Percentiles rank a stretch among this genome's conserved stretches.
Evolutionary conservation across 2,888 invertebrate genomes (phyloP).

Genomic region (Pseudococcus viburni): DNA sequence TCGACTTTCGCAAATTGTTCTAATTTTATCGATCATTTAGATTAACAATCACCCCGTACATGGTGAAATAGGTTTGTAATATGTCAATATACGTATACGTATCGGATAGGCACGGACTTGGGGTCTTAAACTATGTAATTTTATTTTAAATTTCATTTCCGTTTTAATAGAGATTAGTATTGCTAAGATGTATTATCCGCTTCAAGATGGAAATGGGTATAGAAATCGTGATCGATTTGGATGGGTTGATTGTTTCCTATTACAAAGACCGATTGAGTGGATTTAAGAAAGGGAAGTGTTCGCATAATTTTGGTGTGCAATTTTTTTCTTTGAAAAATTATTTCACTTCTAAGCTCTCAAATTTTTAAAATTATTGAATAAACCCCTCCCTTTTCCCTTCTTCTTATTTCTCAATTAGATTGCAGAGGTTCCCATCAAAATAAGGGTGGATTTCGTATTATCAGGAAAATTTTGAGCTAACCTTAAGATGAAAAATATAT

Average conservation of each 20-base stretch:
- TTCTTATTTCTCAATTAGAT: too few relatives aligned
- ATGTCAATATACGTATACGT: background rate
- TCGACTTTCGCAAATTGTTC: constrained; percentile 33
- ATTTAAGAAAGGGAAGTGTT: background rate
- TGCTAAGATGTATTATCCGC: background rate
- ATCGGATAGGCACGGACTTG: too few relatives aligned
- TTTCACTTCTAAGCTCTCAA: too few relatives aligned
- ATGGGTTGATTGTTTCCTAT: constrained; percentile 8
- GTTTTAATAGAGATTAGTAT: constrained; percentile 10
- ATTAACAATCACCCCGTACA: constrained; percentile 9
- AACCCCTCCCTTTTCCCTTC: too few relatives aligned
- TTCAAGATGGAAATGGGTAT: background rate
- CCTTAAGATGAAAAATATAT: too few relatives aligned
- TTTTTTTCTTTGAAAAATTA: too few relatives aligned
- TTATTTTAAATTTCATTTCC: constrained; percentile 39
- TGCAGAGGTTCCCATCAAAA: too few relatives aligned
- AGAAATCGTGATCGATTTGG: constrained; percentile 18
- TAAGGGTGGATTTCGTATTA: too few relatives aligned
- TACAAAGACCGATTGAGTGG: background rate
- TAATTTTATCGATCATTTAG: constrained; percentile 15
- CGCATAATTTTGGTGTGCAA: too few relatives aligned
- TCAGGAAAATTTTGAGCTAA: too few relatives aligned
- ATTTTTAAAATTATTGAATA: too few relatives aligned
- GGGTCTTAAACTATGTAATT: background rate
- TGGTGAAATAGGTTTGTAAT: constrained; percentile 40